Evolutionary conservation across 2,888 invertebrate genomes (phyloP), one percentile per base, ranked within the genome.

Genomic region (Tyria jacobaeae): DNA sequence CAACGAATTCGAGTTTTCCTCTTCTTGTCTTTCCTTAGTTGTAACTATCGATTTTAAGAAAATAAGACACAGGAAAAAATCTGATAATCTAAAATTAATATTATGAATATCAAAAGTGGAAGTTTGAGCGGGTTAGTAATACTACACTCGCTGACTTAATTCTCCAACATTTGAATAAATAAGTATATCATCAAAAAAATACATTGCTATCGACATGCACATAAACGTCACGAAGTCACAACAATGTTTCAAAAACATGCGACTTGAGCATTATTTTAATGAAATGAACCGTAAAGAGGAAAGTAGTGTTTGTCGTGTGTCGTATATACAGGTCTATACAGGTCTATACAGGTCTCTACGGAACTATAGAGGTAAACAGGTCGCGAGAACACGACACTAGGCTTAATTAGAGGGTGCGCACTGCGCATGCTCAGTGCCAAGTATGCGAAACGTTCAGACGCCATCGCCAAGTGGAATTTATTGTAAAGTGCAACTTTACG

Each of bases 351-450:
- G n/a, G n/a, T n/a, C n/a, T n/a, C n/a, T n/a, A n/a, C n/a, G n/a
- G n/a, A n/a, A n/a, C n/a, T n/a, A n/a, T n/a, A n/a, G n/a, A n/a
- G n/a, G 48, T 48, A 35, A 37, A 31, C 49, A 39, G 57, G 31
- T 31, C 17, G 49, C 60, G 50, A 52, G 48, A 39, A 49, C 71
- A 74, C 71, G 63, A 66, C 66, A 54, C 37, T 9, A 55, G 57
- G 60, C 49, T 34, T 75, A 72, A 72, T 68, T 75, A 73, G 53
- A 25, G 57, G 27, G 60, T 60, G 72, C 72, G 66, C 62, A 44
- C 2, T 60, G 72, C 72, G 66, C 62, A 44, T 3, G 64, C 49
- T 60, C 66, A 61, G 12, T 15, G 21, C 44, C 9, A 57, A 24
- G 17, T 49, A 49, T 57, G 57, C 57, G 21, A 47, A 21, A 5